A percentile compares a stretch with the other conserved stretches of the same genome.
Conservation (phyloP, 2,797 vertebrate genomes). For the Lutra lutra region DNA sequence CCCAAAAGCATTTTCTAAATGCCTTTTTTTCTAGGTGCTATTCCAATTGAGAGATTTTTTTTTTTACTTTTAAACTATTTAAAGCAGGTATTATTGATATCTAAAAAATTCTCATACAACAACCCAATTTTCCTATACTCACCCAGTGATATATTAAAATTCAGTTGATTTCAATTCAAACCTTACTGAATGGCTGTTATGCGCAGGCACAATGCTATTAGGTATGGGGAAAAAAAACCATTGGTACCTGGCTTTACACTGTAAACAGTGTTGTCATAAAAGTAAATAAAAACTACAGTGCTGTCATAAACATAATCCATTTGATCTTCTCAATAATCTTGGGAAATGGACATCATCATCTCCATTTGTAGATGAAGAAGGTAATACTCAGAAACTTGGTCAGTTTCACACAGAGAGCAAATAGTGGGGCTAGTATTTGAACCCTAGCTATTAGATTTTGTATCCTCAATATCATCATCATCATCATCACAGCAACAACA, state of each 20-base stretch:
- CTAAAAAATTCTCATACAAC: not conserved
- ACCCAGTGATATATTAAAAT: constrained; percentile 17
- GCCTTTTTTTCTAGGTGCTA: not conserved
- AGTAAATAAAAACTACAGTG: not conserved
- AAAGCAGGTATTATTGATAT: constrained; percentile 18
- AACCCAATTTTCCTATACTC: not conserved
- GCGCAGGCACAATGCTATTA: not conserved
- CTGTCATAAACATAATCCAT: not conserved
- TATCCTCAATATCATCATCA: not conserved
- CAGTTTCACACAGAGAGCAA: not conserved
- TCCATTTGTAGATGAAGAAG: constrained; percentile 2
- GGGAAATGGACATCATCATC: not conserved
- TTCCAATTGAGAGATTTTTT: not conserved
- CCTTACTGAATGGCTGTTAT: not conserved
- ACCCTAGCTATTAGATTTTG: not conserved
- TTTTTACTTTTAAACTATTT: constrained; percentile 7
- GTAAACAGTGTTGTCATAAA: not conserved
- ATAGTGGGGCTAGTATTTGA: not conserved
- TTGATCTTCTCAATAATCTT: not conserved
- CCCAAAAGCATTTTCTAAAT: not conserved
- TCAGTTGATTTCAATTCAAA: not conserved
- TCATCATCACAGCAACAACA: not conserved
- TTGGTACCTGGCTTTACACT: not conserved
- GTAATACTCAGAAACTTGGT: not conserved
- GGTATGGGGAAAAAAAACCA: not conserved